Conservation (phyloP, 2,113 vertebrate species). For the Leptocoma aspasia region DNA sequence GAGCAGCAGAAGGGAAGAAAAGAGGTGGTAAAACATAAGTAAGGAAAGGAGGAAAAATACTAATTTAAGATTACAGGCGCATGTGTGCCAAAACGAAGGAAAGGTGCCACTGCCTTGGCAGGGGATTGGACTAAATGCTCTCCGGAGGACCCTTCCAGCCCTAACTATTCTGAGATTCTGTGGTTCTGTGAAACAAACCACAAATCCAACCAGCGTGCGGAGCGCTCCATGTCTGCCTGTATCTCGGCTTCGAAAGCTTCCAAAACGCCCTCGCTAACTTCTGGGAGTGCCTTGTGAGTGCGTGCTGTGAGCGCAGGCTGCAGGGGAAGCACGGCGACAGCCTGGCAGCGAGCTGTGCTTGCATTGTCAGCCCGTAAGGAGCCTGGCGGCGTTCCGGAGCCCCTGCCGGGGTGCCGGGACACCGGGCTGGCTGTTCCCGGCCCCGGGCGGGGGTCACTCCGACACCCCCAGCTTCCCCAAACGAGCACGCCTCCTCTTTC, state of each 20-base stretch:
- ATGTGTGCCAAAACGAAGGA: background rate
- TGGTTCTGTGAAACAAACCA: background rate
- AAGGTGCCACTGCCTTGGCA: background rate
- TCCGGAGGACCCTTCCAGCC: background rate
- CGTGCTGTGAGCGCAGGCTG: background rate
- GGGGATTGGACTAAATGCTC: background rate
- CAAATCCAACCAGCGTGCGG: background rate
- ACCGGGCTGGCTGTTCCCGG: background rate
- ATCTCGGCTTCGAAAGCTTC: accelerated
- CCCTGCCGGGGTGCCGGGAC: background rate
- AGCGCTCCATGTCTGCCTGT: background rate
- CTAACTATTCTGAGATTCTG: background rate
- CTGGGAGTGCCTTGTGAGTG: background rate
- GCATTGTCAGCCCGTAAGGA: background rate
- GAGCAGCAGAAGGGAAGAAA: background rate
- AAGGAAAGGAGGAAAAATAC: background rate
- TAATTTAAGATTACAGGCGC: background rate
- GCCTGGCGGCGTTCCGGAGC: background rate
- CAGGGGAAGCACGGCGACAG: background rate
- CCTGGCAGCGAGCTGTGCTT: background rate
- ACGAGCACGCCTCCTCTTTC: too few species aligned
- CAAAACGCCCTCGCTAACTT: too few species aligned
- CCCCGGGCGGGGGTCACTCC: too few species aligned
- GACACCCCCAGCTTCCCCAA: background rate
- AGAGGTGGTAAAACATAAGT: background rate